Evolutionary conservation across 1,140 invertebrate species (phyloP).

Genomic region (Bombus waltoni): DNA sequence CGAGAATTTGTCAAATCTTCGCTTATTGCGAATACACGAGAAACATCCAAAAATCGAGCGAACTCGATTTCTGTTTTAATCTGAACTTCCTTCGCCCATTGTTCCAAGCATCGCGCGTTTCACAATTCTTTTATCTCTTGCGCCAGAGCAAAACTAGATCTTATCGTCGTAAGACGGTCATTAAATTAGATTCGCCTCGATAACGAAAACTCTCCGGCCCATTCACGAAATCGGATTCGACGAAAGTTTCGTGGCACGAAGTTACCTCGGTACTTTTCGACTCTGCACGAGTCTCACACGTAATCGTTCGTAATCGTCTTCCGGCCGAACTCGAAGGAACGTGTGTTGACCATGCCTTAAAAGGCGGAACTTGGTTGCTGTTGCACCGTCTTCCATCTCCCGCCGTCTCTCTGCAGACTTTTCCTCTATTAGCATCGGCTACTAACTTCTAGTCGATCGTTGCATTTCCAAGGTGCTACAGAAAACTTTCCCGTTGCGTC

Average conservation of each 20-base stretch:
- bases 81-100: neutral
- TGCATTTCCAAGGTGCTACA: neutral
- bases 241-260: slow-evolving; percentile 11
- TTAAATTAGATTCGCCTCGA: slow-evolving; percentile 14
- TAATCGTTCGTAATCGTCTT: slow-evolving; percentile 23
- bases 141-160: neutral
- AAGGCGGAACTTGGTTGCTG: neutral
- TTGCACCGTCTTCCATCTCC: neutral
- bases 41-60: no score
- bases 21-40: accelerated
- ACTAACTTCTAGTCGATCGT: neutral
- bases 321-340: neutral
- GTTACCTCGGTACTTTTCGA: neutral
- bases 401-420: neutral
- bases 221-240: slow-evolving; percentile 1
- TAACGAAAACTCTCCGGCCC: neutral
- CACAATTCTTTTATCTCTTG: neutral
- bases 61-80: no score
- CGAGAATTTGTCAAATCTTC: no score
- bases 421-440: neutral
- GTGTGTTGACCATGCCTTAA: neutral
- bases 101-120: neutral
- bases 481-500: neutral
- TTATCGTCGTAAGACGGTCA: neutral
- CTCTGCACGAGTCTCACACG: neutral